Conservation (phyloP, 1,140 invertebrate genomes). For the Nomia melanderi region DNA sequence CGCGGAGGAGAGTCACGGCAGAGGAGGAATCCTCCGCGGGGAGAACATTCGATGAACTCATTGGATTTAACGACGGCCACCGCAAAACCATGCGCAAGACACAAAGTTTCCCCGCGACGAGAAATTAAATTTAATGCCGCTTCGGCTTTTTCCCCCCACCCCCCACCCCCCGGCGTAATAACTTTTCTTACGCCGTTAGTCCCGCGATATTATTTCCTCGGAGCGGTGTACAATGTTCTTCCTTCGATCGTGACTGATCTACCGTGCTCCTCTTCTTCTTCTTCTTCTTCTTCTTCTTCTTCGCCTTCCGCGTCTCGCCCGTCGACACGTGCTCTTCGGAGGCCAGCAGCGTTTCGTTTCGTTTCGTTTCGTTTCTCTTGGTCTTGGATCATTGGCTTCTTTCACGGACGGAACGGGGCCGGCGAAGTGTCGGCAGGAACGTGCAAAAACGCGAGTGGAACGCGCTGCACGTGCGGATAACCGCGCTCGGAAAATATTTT, state of each 20-base stretch:
- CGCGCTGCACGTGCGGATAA: conserved; percentile 73
- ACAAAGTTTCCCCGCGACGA: conserved; percentile 45
- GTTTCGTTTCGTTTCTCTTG: conserved; percentile 56
- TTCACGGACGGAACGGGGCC: conserved; percentile 66
- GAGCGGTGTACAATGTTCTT: conserved; percentile 57
- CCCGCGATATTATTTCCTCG: conserved; percentile 63
- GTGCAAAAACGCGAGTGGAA: conserved; percentile 70
- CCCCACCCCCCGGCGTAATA: conserved; percentile 38
- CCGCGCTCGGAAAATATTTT: conserved; percentile 64
- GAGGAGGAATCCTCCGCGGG: background rate
- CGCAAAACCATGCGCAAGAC: background rate
- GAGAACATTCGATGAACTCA: background rate
- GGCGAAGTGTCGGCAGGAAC: conserved; percentile 64
- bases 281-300: conserved; percentile 32
- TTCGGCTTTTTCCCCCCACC: conserved; percentile 12
- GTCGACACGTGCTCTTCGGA: conserved; percentile 61
- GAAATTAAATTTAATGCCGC: conserved; percentile 64
- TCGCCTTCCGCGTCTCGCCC: conserved; percentile 50
- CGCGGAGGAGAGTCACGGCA: background rate
- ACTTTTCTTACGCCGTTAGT: conserved; percentile 57
- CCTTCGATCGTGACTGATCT: conserved; percentile 65
- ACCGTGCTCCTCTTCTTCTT: conserved; percentile 49
- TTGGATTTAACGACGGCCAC: background rate
- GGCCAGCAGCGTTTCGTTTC: conserved; percentile 48
- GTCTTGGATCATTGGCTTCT: conserved; percentile 74